phyloP scores from a whole-genome alignment of 2,888 invertebrate genomes.

The Gryllus longicercus region DNA sequence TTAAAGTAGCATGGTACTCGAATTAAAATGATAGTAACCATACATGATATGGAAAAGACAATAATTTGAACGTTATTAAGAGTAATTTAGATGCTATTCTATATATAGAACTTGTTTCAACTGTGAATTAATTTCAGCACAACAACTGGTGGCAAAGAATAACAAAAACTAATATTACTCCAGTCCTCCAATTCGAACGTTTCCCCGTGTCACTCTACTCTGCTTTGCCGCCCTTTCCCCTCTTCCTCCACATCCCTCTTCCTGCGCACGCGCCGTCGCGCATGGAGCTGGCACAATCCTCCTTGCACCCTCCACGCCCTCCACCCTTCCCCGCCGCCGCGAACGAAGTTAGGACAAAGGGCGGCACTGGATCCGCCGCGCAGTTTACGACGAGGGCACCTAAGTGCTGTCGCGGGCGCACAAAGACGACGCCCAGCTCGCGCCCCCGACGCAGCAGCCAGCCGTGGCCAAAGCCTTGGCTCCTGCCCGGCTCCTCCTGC shows the following conservation, averaged over 20 bases:
- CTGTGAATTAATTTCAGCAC: too few species aligned
- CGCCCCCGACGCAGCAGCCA: background rate
- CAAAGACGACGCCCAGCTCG: background rate
- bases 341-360: constrained; percentile 17
- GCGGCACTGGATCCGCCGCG: background rate
- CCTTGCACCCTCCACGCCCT: background rate
- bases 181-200: background rate
- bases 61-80: too few species aligned
- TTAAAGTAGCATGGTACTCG: too few species aligned
- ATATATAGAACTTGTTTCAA: too few species aligned
- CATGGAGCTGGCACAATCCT: too few species aligned
- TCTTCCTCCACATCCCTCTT: background rate
- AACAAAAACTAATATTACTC: too few species aligned
- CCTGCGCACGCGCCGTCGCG: background rate
- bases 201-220: background rate
- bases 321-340: background rate
- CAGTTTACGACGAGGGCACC: background rate
- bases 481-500: too few species aligned
- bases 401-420: background rate
- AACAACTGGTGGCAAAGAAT: too few species aligned
- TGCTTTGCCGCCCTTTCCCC: background rate
- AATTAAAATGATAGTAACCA: too few species aligned
- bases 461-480: background rate
- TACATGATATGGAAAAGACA: too few species aligned
- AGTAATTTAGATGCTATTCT: too few species aligned